Base-by-base conservation (phyloP, 1,140 invertebrate species). In the Calliopsis andreniformis region DNA sequence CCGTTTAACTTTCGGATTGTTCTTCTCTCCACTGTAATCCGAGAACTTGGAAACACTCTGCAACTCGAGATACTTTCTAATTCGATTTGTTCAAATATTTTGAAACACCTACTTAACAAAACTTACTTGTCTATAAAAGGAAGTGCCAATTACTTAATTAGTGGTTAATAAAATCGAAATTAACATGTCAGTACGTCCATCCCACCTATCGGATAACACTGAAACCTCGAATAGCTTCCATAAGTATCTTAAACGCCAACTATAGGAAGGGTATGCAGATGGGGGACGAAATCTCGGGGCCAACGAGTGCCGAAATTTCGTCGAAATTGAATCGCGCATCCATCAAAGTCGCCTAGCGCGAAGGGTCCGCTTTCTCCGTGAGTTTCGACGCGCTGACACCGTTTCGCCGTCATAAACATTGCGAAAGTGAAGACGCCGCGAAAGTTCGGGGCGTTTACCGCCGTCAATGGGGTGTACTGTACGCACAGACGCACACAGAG, bases 371-470 rank as follows among this genome's bases (percentile, higher is more conserved):
- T 51, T 73, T 66, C 63, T 42, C 20, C 47, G 63, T 20, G 28
- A 53, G 49, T 56, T 64, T 39, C 51, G 28, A 58, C 49, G 63
- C 49, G 63, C 61, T 78, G 61, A 80, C 79, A 66, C 58, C 42
- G 68, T 79, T 70, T 69, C 59, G 30, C 47, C 62, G 66, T 64
- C 79, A 78, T 70, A 78, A 63, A 78, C 75, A 77, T 76, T 47
- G 58, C 42, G 61, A 71, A 78, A 63, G 67, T 76, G 73, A 76
- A 77, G 75, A 77, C 58, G 58, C 75, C 47, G 75, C 45, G 68
- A 77, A 77, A 71, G 75, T 77, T 77, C 42, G 77, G 80, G 82
- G 80, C 83, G 83, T 84, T 84, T 84, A 78, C 78, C 64, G 53
- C 25, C 79, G 73, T 78, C 81, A 80, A 84, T 73, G 82, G 77